phyloP scores from a whole-genome alignment of 2,888 invertebrate species.

The Gastracanthus pulcherrimus region DNA sequence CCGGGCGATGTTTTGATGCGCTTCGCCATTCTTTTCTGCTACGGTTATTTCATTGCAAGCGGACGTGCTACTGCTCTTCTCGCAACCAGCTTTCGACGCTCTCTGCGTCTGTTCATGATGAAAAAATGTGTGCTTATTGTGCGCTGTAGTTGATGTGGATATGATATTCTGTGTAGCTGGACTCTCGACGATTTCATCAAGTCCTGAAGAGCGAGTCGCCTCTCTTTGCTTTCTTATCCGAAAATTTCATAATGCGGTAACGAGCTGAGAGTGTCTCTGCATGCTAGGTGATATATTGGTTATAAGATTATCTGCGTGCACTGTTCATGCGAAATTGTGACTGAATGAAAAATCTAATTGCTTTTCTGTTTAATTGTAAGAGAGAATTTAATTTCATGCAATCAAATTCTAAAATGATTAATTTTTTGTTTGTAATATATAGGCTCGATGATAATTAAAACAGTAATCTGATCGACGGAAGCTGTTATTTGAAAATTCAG shows the following conservation, averaged over 20 bases:
- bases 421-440: no score
- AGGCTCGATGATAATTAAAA: neutral
- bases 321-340: no score
- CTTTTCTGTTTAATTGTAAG: no score
- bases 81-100: no score
- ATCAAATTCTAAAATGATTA: no score
- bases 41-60: neutral
- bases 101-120: neutral
- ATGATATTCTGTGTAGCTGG: neutral
- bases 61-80: no score
- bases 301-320: neutral
- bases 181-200: constrained; percentile 33
- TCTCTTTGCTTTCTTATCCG: neutral
- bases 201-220: neutral
- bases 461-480: neutral
- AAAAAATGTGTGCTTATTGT: constrained; percentile 10
- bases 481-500: neutral
- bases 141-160: neutral
- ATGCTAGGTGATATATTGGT: no score
- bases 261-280: no score
- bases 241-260: no score
- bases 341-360: no score
- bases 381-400: no score
- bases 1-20: neutral
- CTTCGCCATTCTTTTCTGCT: neutral